Evolutionary conservation across 2,888 invertebrate species (phyloP), one percentile per base, ranked within the genome.

Genomic region (Amiota mariae): DNA sequence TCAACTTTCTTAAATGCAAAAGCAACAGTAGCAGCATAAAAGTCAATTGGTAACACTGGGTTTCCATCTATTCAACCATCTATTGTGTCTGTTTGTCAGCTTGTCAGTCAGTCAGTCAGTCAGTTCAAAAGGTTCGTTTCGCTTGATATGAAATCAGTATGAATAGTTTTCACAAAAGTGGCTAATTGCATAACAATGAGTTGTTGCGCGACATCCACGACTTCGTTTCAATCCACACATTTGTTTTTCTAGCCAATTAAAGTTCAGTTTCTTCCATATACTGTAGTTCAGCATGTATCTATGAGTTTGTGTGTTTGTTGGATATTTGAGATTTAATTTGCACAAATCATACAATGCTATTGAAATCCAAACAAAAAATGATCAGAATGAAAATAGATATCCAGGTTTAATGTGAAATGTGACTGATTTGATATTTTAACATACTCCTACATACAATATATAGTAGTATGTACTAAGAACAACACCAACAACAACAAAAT

Each of bases 171-270:
- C 70, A 66, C 73, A 73, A 68, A 76, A 76, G 70, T 72, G 70
- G 71, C 73, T 75, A 73, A 76, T 73, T 76, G 76, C 75, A 75
- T 75, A 75, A 75, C 73, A 75, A 76, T 75, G 73, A 75, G 72
- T 18, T 54, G 18, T 36, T 57, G 12, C 70, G 15, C 46, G 2
- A 46, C 46, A n/a, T 15, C 6, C 54, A 8, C 13, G 36, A 4
- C 20, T 56, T 56, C 8, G 9, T n/a, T 48, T 36, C 57, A 11
- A 1, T 2, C 36, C 36, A 36, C 36, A 36, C 36, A 59, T 71
- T 47, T 59, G 20, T 71, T 61, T 59, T 71, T 49, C 24, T 49
- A 12, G 61, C 47, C 71, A 71, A 71, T 61, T 71, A 71, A 24
- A 36, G 36, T 8, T 54, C n/a, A 54, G 56, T 67, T 66, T 47